Evolutionary conservation across 1,140 invertebrate genomes (phyloP).

Genomic region (Brachionus rubens): DNA sequence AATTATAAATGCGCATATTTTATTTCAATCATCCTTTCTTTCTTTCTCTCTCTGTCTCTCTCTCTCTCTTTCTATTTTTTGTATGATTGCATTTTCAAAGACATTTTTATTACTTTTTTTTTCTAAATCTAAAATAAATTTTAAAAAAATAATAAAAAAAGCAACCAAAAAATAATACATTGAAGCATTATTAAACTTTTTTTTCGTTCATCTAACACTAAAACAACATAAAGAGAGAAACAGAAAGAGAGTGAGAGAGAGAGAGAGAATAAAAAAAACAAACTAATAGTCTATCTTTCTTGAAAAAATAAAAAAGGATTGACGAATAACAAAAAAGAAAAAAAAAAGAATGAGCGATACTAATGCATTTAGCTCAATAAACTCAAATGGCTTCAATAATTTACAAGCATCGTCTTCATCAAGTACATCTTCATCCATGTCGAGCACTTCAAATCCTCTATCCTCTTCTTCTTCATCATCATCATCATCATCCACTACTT

Average conservation of each 20-base stretch:
- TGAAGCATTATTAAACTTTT: no score
- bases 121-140: no score
- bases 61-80: no score
- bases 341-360: constrained; percentile 23
- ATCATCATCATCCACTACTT: neutral
- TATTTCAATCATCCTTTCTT: constrained; percentile 16
- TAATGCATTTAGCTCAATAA: constrained; percentile 27
- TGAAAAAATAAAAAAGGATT: neutral
- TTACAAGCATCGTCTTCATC: constrained; percentile 2
- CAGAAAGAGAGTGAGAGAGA: no score
- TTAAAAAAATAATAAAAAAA: no score
- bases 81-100: no score
- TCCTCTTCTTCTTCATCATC: neutral
- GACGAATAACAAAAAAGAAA: neutral
- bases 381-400: neutral
- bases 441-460: constrained; percentile 6
- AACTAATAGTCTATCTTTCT: neutral
- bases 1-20: constrained; percentile 20
- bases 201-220: no score
- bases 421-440: neutral
- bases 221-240: no score
- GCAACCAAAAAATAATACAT: no score
- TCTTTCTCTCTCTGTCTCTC: neutral
- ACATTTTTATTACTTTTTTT: no score
- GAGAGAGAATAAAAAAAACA: no score